Evolutionary conservation across 2,113 vertebrate genomes (phyloP).

Genomic region (Brachyhypopomus occidentalis): DNA sequence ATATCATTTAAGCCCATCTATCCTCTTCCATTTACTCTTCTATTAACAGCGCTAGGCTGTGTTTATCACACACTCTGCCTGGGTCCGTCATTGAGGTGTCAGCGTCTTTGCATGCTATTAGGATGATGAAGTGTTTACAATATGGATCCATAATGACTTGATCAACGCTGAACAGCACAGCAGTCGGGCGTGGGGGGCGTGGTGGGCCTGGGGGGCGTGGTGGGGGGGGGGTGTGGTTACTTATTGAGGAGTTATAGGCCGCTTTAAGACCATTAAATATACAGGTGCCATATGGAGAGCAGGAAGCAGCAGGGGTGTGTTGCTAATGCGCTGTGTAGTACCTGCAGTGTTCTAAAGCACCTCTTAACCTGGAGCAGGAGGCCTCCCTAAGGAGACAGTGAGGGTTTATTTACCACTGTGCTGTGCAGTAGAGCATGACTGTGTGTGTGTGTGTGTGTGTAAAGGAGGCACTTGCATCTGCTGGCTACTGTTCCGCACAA

Average conservation of each 20-base stretch:
- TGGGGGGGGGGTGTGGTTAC: background rate
- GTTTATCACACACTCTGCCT: slow-evolving; percentile 9
- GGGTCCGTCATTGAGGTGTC: background rate
- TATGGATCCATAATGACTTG: background rate
- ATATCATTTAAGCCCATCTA: slow-evolving; percentile 6
- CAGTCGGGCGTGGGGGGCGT: too few relatives aligned
- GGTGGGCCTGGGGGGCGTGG: too few relatives aligned
- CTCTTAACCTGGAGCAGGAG: background rate
- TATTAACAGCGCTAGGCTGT: background rate
- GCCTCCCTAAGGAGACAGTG: slow-evolving; percentile 15
- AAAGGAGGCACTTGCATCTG: slow-evolving; percentile 7
- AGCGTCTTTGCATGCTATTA: background rate
- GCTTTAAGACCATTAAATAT: slow-evolving; percentile 35
- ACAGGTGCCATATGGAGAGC: background rate
- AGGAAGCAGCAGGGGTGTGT: background rate
- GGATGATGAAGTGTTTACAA: slow-evolving; percentile 18
- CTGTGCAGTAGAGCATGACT: slow-evolving; percentile 43
- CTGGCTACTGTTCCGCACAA: slow-evolving; percentile 34
- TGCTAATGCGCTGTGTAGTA: slow-evolving; percentile 1
- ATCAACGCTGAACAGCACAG: background rate
- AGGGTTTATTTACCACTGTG: slow-evolving; percentile 51
- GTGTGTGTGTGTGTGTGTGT: slow-evolving; percentile 28
- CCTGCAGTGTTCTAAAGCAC: background rate
- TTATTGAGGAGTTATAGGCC: background rate
- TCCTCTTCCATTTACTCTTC: background rate